Base-by-base conservation (phyloP, 1,140 invertebrate genomes). In the Papilio xuthus region DNA sequence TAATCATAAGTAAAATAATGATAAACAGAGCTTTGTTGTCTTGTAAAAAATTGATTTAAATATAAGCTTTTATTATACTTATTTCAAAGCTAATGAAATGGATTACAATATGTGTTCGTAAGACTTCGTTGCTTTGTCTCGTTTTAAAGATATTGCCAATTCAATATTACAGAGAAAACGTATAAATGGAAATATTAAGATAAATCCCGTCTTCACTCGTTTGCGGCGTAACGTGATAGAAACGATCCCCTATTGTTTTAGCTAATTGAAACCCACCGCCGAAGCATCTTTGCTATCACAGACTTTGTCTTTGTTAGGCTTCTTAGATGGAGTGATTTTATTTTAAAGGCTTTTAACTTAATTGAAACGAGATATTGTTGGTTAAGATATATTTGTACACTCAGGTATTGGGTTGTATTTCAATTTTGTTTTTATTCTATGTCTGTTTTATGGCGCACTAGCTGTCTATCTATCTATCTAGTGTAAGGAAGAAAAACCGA, bases 161-260 rank as follows among this genome's bases (percentile, higher is more conserved):
- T 13, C 4, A 63, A 63, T 63, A 63, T 63, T 28, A 28, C 60
- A 28, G 26, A 28, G 26, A 28, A 63, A 26, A 28, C 53, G 10
- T 60, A 63, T 28, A 63, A 63, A 15, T 63, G 60, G 23, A 13
- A 28, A 28, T 63, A 15, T 28, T 63, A 63, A 28, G n/a, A 20
- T 10, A 23, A 56, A 56, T 63, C 56, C 56, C 67, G 23, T 70
- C 37, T 70, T 13, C 6, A 8, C 18, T 15, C n/a, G 70, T 72
- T 42, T 72, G 69, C 69, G 37, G 37, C 20, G 69, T 44, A 72
- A 42, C 20, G 23, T 72, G 37, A 72, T 44, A 72, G 70, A 47
- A 42, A 20, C 37, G 42, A 72, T 72, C 37, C 70, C 70, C 71
- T 73, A 73, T 73, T 73, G 71, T 73, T 73, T 73, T 50, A 73